Percentiles rank a stretch among this genome's conserved stretches.
Evolutionary conservation across 2,888 invertebrate species (phyloP).

Genomic region (Tetramorium bicarinatum): DNA sequence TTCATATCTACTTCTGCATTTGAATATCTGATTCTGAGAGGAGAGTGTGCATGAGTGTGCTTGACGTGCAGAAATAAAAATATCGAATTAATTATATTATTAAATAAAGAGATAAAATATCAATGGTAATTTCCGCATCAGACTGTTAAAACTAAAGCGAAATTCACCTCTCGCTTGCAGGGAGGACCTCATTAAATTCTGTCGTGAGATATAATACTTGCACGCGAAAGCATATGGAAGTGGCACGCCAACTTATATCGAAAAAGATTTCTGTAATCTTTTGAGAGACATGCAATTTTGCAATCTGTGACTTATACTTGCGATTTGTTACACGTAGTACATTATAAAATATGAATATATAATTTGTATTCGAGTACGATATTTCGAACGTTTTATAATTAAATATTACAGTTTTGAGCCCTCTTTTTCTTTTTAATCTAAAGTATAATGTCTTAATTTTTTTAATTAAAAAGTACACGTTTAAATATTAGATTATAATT

Average conservation of each 20-base stretch:
- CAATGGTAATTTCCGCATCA: conserved; percentile 5
- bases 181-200: conserved; percentile 46
- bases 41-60: too few species aligned
- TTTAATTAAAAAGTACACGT: not conserved
- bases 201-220: conserved; percentile 36
- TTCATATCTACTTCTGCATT: not conserved
- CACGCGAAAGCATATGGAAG: conserved; percentile 11
- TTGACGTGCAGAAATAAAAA: conserved; percentile 15
- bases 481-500: not conserved
- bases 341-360: conserved; percentile 3
- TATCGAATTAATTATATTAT: conserved; percentile 30
- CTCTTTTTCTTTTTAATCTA: not conserved
- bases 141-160: conserved; percentile 25
- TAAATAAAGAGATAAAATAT: conserved; percentile 36
- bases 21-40: not conserved
- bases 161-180: conserved; percentile 20
- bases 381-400: not conserved
- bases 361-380: not conserved
- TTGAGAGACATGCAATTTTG: conserved; percentile 27
- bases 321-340: not conserved
- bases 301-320: not conserved
- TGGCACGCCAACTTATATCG: conserved; percentile 15
- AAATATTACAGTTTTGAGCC: not conserved
- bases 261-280: conserved; percentile 33
- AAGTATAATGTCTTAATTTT: not conserved